Evolutionary conservation across 2,113 vertebrate genomes (phyloP), one percentile per base, ranked within the genome.

Genomic region (Actenoides hombroni): DNA sequence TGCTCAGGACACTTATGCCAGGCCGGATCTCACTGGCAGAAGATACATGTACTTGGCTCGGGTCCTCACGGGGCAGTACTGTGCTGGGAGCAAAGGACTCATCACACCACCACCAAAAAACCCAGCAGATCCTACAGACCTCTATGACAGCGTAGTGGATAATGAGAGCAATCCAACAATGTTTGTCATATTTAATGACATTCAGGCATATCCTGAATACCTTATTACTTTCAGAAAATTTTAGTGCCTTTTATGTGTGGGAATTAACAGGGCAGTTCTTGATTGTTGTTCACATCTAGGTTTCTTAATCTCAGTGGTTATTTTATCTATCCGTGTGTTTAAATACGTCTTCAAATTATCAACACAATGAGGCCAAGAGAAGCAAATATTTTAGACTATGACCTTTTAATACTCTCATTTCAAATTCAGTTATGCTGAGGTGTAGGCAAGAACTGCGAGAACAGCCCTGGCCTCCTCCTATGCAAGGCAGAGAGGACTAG

Each of bases 161-260:
- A 19, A 97, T 1, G 0, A 9, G 10, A 0, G 1, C 4, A 12
- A 1, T 1, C 99, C 98, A n/a, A 13, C 0, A 4, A 92, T 99
- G 86, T 99, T 98, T 76, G 94, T 99, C 17, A 94, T 99, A 93
- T 99, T 99, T 95, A 97, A 94, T 48, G 98, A 99, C 92, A 95
- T 70, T 77, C 98, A 98, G 31, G 98, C 99, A 9, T 99, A 98
- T 88, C 99, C 99, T 25, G 98, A 99, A 70, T 98, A 99, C 60
- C 95, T 99, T 48, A 99, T 99, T 90, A 98, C 97, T 46, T 99
- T 99, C 88, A 97, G 33, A 64, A 28, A 14, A 14, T 96, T 91
- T 33, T 49, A 65, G 48, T 71, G 64, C 78, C 71, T 92, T 88
- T 90, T 44, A 40, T 23, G 4, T 11, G 7, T 64, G 42, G 60